Evolutionary conservation across 2,888 invertebrate genomes (phyloP).

Genomic region (Halictus ligatus): DNA sequence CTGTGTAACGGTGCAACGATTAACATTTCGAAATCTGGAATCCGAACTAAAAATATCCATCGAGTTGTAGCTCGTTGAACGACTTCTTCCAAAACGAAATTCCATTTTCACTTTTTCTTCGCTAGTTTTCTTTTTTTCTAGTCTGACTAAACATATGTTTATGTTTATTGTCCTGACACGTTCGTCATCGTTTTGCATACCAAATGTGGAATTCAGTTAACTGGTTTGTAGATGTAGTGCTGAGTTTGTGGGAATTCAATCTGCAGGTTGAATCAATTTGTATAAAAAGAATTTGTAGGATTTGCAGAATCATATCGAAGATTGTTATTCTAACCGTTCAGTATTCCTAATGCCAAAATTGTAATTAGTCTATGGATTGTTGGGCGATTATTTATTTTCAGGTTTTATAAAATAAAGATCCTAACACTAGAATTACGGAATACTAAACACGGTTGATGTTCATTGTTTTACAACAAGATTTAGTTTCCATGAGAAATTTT

Average conservation of each 20-base stretch:
- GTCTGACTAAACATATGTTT: background rate
- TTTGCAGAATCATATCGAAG: no score
- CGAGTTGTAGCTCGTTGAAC: background rate
- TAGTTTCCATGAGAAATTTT: no score
- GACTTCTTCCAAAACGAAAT: background rate
- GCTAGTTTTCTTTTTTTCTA: background rate
- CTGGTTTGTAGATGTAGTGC: no score
- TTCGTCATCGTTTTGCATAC: background rate
- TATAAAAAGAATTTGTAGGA: background rate
- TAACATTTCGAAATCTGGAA: slow-evolving; percentile 8
- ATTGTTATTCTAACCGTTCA: no score
- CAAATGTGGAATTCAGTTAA: background rate
- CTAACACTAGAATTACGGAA: no score
- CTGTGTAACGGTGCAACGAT: background rate
- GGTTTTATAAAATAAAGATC: no score
- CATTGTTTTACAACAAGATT: background rate
- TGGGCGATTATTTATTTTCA: no score
- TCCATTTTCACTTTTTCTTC: background rate
- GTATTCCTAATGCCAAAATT: no score
- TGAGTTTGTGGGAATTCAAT: no score
- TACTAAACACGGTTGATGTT: no score
- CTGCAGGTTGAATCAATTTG: background rate
- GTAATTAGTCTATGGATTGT: no score
- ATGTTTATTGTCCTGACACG: background rate
- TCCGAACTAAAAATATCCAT: background rate